These are phyloP conservation scores for Sebastes minor DNA, from an alignment of 2,797 vertebrate species.

Conservation along the genomic window DNA sequence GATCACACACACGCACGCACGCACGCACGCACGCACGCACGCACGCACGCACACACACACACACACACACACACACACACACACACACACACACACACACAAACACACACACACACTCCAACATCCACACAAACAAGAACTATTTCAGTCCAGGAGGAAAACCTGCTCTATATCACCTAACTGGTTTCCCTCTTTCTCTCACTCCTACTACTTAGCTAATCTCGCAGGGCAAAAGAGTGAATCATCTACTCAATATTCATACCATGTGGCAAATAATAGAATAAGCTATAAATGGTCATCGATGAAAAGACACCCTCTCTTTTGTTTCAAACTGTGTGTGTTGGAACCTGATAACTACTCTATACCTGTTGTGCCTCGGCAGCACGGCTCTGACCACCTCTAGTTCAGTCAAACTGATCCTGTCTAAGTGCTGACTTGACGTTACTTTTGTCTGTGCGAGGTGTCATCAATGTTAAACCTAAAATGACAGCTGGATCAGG, in stretches of 20 bases:
- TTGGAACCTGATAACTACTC: not conserved
- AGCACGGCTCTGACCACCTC: not conserved
- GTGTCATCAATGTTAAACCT: slow-evolving; percentile 18
- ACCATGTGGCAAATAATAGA: not conserved
- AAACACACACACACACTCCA: not conserved
- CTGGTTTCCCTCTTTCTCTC: not conserved
- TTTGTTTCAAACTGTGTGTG: not conserved
- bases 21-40: not conserved
- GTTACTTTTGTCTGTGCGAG: slow-evolving; percentile 5
- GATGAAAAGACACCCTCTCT: not conserved
- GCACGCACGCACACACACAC: not conserved
- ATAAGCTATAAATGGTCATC: not conserved
- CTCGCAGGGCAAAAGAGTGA: not conserved
- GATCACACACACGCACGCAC: not conserved
- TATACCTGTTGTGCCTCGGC: slow-evolving; percentile 2
- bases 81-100: not conserved
- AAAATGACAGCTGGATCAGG: slow-evolving; percentile 50
- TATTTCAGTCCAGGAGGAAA: not conserved
- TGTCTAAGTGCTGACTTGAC: slow-evolving; percentile 30
- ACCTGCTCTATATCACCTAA: not conserved
- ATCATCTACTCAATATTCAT: not conserved
- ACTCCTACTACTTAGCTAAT: not conserved
- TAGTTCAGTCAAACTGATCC: slow-evolving; percentile 22
- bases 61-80: not conserved
- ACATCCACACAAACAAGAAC: not conserved